Base-by-base conservation (phyloP, 2,888 invertebrate genomes). In the Serripes groenlandicus region DNA sequence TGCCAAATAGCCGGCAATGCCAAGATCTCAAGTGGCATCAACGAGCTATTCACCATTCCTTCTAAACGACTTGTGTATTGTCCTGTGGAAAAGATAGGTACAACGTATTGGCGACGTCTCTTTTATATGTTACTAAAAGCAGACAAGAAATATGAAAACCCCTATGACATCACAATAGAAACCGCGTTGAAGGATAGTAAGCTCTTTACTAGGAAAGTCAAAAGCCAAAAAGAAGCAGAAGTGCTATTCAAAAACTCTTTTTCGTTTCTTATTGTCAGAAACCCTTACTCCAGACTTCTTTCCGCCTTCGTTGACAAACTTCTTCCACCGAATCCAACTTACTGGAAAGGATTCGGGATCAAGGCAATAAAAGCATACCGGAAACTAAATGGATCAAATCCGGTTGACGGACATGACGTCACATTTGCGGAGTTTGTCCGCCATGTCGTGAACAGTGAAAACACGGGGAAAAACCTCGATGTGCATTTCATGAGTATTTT, bases 391-490 rank as follows among this genome's bases (percentile, higher is more conserved):
- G 18, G 9, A n/a, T 35, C 21, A 56, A n/a, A 32, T 3, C 18
- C 34, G 1, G 3, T 66, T 15, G 54, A 58, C 32, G 86, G 83
- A 11, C 83, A 83, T 60, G 83, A 86, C 42, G 78, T 81, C 2
- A 86, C 86, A 37, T 86, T 86, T 56, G 37, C 69, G 2, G 86
- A 86, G 58, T 86, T 86, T 68, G 69, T 83, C 4, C 73, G 79
- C 54, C 70, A 49, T 37, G 85, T 78, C 1, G 58, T 35, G 0
- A 23, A 26, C 9, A 58, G 72, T 34, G 85, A 80, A 49, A 66
- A n/a, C 18, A 58, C 58, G 0, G 28, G 52, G 18, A 70, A 35
- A 69, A 70, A 64, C n/a, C 7, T 79, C 18, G 82, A 85, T 58
- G 54, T 68, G 0, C 85, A 85, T 80, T 71, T 75, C 23, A 62